Base-by-base conservation (phyloP, 2,888 invertebrate genomes). In the Sarcophaga caerulescens region DNA sequence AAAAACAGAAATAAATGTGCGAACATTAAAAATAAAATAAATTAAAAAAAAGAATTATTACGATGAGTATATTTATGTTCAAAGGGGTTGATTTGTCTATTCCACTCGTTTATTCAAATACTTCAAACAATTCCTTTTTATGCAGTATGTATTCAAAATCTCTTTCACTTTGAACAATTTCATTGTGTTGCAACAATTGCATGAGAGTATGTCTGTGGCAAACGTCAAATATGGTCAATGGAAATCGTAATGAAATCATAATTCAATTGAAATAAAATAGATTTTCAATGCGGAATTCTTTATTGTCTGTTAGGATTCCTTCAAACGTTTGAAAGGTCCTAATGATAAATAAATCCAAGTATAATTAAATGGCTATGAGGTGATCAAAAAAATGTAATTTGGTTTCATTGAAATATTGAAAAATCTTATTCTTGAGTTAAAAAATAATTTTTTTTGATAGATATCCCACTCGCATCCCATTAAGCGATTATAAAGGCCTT, bases 1-100 rank as follows among this genome's bases (percentile, higher is more conserved):
- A 45, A 59, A 52, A 52, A 52, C 52, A 52, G 52, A 52, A 52
- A 52, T 57, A 52, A 73, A 74, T 8, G 52, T 75, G 17, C 47
- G n/a, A 83, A 77, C 68, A 80, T 74, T 60, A 84, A 65, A 57
- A 80, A 57, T 35, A 69, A 21, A 63, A 63, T n/a, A 45, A 60
- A 69, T 47, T 23, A 12, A n/a, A 60, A 35, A 10, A 35, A 35
- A 35, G 2, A 10, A 35, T 5, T 69, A 60, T 47, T 12, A 44
- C 25, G 23, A 25, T 69, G 68, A 10, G 60, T 52, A 17, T 74
- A 3, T 76, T 44, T 66, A 5, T 8, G 10, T 52, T 19, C 1
- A 45, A 77, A 69, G 81, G 81, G 75, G 60, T 62, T 68, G 68
- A 57, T 59, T 59, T 71, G 35, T 44, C 8, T 81, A 23, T 73